Evolutionary conservation across 2,113 vertebrate species (phyloP).

Genomic region (Thinocorus orbignyianus): DNA sequence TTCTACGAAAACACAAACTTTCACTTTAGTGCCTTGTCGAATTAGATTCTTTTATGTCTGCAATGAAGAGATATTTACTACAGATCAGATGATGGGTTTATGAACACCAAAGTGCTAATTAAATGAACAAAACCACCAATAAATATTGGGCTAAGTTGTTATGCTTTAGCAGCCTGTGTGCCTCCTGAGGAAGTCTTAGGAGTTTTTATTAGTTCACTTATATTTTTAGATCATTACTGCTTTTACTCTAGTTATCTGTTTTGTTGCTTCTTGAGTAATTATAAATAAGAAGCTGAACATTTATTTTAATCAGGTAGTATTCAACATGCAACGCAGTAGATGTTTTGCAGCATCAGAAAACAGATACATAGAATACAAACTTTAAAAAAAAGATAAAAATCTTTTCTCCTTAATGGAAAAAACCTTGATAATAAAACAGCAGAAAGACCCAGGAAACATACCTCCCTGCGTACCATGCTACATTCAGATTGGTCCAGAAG

Average conservation of each 20-base stretch:
- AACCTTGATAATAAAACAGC: not conserved
- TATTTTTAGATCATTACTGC: not conserved
- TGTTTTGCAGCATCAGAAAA: not conserved
- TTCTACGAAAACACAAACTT: not conserved
- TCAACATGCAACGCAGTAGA: not conserved
- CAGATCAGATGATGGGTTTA: not conserved
- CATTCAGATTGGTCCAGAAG: constrained; percentile 92
- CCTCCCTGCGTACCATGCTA: constrained; percentile 95
- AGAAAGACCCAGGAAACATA: constrained; percentile 42
- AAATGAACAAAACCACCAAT: not conserved
- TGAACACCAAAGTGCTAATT: not conserved
- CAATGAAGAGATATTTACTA: not conserved
- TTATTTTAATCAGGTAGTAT: not conserved
- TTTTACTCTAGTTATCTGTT: not conserved
- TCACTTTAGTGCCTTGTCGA: not conserved
- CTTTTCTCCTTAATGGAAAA: not conserved
- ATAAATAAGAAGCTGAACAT: not conserved
- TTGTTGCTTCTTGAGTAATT: not conserved
- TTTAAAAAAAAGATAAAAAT: fast-evolving
- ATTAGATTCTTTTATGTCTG: not conserved
- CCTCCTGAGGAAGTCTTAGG: not conserved
- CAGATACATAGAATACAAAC: not conserved
- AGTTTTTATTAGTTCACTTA: not conserved
- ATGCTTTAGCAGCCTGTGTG: not conserved
- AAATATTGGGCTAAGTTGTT: not conserved